phyloP scores from a whole-genome alignment of 2,797 vertebrate genomes.

The Lemur catta region DNA sequence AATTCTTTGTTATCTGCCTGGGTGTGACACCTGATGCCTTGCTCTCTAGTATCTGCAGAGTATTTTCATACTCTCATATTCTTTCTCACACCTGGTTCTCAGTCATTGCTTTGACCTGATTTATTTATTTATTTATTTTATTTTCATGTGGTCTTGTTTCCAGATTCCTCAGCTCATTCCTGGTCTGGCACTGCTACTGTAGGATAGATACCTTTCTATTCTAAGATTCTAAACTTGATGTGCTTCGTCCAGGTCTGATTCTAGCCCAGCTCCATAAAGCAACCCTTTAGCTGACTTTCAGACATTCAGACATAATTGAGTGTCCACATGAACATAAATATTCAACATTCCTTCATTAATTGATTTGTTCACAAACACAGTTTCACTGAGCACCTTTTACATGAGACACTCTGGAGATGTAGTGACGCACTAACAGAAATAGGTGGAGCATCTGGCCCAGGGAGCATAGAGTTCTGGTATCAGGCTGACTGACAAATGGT shows the following conservation, averaged over 20 bases:
- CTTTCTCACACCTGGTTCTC: not conserved
- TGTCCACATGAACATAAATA: not conserved
- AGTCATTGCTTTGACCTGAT: not conserved
- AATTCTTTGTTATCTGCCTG: not conserved
- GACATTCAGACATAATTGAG: not conserved
- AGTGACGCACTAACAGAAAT: not conserved
- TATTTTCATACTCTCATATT: not conserved
- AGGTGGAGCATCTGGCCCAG: not conserved
- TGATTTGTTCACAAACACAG: not conserved
- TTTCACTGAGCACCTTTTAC: not conserved
- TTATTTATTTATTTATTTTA: not conserved
- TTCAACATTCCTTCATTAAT: conserved; percentile 37
- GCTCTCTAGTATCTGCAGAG: not conserved
- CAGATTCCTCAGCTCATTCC: not conserved
- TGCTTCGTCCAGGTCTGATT: conserved; percentile 7
- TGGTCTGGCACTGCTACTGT: not conserved
- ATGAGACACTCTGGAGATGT: not conserved
- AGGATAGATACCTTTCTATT: not conserved
- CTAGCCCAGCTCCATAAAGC: not conserved
- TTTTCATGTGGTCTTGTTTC: conserved; percentile 39
- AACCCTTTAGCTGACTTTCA: not conserved
- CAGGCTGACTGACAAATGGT: not conserved
- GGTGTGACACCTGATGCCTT: not conserved
- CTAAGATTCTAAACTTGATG: not conserved
- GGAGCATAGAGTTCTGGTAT: not conserved